phyloP scores from a whole-genome alignment of 2,113 vertebrate genomes.

The Todiramphus chloris region DNA sequence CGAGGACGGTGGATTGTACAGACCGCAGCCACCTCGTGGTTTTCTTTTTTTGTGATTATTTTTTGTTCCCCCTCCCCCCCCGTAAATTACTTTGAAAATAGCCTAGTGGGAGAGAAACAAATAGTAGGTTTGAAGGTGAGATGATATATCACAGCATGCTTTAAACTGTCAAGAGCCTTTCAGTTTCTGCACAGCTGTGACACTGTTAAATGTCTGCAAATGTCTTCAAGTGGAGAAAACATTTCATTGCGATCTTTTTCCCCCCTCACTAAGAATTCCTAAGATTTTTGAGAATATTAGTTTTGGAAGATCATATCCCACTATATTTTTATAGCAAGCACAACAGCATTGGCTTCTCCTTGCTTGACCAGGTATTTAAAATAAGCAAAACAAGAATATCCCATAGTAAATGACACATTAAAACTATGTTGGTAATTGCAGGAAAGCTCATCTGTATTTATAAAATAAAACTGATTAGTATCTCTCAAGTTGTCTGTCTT shows the following conservation, averaged over 20 bases:
- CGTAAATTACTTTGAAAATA: background rate
- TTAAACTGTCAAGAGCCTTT: constrained; percentile 30
- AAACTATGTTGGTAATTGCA: constrained; percentile 66
- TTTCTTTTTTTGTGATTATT: background rate
- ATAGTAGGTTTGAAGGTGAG: background rate
- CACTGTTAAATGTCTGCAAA: constrained; percentile 12
- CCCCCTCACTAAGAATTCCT: constrained; percentile 56
- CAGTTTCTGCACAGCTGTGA: constrained; percentile 1
- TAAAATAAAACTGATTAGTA: constrained; percentile 76
- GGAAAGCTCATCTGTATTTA: constrained; percentile 75
- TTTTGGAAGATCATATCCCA: constrained; percentile 68
- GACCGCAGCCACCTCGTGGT: background rate
- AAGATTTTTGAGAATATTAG: constrained; percentile 63
- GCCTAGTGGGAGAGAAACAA: background rate
- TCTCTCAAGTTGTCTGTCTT: constrained; percentile 66
- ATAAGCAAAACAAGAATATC: constrained; percentile 48
- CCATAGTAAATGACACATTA: constrained; percentile 62
- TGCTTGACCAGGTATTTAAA: constrained; percentile 69
- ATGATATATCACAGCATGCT: background rate
- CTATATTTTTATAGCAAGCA: constrained; percentile 71
- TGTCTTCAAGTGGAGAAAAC: constrained; percentile 50
- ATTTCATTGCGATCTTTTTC: constrained; percentile 38
- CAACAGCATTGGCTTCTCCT: constrained; percentile 68
- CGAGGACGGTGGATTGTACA: background rate
- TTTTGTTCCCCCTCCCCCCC: background rate